Evolutionary conservation across 64 coral and sea anemone genomes (phyloP).

Genomic region (Catalaphyllia jardinei): DNA sequence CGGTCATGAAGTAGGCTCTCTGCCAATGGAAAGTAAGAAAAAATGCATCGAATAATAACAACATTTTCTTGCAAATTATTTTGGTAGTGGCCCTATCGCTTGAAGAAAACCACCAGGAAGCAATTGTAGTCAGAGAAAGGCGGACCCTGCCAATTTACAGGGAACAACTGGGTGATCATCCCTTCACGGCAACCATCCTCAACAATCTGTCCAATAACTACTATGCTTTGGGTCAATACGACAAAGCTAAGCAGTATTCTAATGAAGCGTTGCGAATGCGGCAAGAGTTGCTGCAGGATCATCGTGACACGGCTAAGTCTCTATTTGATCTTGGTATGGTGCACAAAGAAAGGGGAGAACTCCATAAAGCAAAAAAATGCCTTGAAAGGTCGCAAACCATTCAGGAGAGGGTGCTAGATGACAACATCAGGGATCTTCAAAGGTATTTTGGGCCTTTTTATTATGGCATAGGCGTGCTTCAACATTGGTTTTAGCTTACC

Average conservation of each 20-base stretch:
- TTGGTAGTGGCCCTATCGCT: background rate
- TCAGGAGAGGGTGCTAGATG: slow-evolving; percentile 38
- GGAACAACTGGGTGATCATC: slow-evolving; percentile 55
- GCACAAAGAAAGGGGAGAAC: background rate
- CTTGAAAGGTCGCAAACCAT: slow-evolving; percentile 30
- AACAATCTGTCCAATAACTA: slow-evolving; percentile 51
- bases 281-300: slow-evolving; percentile 10
- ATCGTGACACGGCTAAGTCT: slow-evolving; percentile 45
- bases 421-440: background rate
- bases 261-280: slow-evolving; percentile 12
- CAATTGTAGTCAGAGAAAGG: slow-evolving; percentile 21
- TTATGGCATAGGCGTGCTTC: background rate
- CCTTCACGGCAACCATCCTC: slow-evolving; percentile 66
- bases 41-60: too few relatives aligned
- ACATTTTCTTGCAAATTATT: background rate
- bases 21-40: too few relatives aligned
- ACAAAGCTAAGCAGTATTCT: background rate
- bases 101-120: background rate
- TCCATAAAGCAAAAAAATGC: background rate
- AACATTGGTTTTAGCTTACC: background rate
- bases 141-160: slow-evolving; percentile 47
- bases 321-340: slow-evolving; percentile 51
- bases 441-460: background rate
- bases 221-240: slow-evolving; percentile 14
- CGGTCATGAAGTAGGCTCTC: too few relatives aligned